Conservation (phyloP, 2,888 invertebrate species). For the Steromphala cineraria region DNA sequence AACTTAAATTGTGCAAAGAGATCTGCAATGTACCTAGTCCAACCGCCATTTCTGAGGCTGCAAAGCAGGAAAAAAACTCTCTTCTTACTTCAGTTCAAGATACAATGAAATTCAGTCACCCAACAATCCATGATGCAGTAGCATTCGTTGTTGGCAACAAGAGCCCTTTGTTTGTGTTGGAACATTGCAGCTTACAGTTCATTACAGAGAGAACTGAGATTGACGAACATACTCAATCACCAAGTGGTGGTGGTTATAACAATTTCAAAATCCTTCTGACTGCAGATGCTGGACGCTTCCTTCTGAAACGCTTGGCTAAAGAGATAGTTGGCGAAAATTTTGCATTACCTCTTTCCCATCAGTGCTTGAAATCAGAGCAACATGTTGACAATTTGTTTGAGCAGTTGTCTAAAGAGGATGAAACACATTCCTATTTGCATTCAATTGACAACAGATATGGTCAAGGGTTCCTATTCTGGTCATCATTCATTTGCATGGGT, state of each 20-base stretch:
- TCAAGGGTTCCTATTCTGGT: background rate
- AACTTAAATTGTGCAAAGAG: background rate
- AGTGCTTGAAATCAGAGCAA: background rate
- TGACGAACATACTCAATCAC: background rate
- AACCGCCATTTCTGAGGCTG: background rate
- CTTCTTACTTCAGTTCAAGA: background rate
- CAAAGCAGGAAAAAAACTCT: background rate
- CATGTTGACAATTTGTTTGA: background rate
- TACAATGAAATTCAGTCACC: background rate
- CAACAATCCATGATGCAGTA: background rate
- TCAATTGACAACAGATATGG: background rate
- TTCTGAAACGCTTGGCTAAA: background rate
- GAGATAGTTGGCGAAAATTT: background rate
- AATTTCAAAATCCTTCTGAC: background rate
- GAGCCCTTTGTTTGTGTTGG: background rate
- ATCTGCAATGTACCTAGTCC: background rate
- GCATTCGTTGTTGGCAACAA: background rate
- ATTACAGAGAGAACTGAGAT: background rate
- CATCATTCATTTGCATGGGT: background rate
- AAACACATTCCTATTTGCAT: background rate
- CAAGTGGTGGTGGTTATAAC: background rate
- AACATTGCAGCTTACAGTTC: conserved; percentile 1
- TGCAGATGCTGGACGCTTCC: background rate
- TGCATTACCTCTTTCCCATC: background rate
- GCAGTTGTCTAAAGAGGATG: background rate